phyloP scores from a whole-genome alignment of 2,888 invertebrate species.

The Steinernema scapterisci region DNA sequence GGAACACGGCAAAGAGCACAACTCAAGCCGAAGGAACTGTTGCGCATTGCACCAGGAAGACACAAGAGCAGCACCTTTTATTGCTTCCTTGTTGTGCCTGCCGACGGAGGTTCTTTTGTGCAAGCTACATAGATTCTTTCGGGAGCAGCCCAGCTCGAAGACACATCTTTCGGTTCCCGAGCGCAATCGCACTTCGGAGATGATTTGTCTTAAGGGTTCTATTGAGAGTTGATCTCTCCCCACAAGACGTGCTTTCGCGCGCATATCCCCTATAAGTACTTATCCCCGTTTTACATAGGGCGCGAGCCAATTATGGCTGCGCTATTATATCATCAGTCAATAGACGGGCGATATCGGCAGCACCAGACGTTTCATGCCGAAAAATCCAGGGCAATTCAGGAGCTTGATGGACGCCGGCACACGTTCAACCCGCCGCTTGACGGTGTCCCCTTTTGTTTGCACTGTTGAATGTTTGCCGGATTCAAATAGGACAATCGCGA shows the following conservation, averaged over 20 bases:
- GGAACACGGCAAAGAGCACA: too few species aligned
- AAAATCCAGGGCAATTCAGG: background rate
- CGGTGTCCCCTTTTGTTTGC: conserved; percentile 4
- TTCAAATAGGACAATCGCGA: background rate
- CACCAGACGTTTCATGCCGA: background rate
- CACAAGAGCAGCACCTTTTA: too few species aligned
- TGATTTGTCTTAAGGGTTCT: background rate
- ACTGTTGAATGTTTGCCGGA: conserved; percentile 23
- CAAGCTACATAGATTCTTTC: too few species aligned
- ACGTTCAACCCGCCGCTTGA: background rate
- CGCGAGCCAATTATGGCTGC: conserved; percentile 31
- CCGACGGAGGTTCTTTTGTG: too few species aligned
- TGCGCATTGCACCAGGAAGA: too few species aligned
- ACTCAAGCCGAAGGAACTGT: too few species aligned
- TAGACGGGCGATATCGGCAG: background rate
- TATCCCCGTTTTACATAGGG: conserved; percentile 32
- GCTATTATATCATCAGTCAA: conserved; percentile 33
- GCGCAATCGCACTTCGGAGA: background rate
- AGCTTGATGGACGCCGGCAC: background rate
- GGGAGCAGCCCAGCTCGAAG: too few species aligned
- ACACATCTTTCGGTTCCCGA: too few species aligned
- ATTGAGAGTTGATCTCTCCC: conserved; percentile 17
- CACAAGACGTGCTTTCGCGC: conserved; percentile 10
- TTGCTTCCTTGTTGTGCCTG: too few species aligned
- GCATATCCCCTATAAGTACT: conserved; percentile 10